Conservation (phyloP, 2,888 invertebrate species). For the Gnatocerus cornutus region DNA sequence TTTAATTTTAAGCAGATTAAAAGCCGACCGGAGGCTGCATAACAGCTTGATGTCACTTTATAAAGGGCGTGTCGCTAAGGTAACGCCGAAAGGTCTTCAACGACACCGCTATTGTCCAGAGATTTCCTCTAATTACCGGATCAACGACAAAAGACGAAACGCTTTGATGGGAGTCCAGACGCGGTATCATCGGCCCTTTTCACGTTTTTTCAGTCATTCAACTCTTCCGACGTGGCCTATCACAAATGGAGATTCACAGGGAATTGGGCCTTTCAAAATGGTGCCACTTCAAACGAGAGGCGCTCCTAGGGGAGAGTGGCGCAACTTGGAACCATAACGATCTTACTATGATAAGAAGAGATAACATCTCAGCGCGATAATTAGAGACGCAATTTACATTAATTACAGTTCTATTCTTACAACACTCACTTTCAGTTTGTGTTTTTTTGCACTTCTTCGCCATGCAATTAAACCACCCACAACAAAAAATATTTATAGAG, state of each 20-base stretch:
- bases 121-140: slow-evolving; percentile 48
- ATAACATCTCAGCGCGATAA: background rate
- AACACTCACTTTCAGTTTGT: background rate
- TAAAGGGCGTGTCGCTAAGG: slow-evolving; percentile 44
- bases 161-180: slow-evolving; percentile 28
- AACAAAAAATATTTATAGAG: too few relatives aligned
- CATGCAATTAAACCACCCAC: too few relatives aligned
- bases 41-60: slow-evolving; percentile 16
- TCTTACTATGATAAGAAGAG: too few relatives aligned
- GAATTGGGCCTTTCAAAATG: slow-evolving; percentile 33
- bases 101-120: slow-evolving; percentile 46
- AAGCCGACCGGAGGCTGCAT: slow-evolving; percentile 22
- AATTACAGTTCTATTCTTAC: background rate
- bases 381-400: background rate
- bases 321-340: background rate
- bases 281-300: slow-evolving; percentile 17
- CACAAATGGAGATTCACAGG: slow-evolving; percentile 36
- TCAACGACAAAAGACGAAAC: slow-evolving; percentile 42
- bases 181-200: slow-evolving; percentile 22
- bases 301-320: slow-evolving; percentile 5
- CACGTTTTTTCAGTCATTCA: slow-evolving; percentile 20
- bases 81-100: slow-evolving; percentile 41
- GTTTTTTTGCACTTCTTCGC: background rate
- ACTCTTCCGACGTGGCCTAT: slow-evolving; percentile 41
- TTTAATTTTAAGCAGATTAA: slow-evolving; percentile 36